Base-by-base conservation (phyloP, 2,888 invertebrate species). In the Platycheirus rosarum region DNA sequence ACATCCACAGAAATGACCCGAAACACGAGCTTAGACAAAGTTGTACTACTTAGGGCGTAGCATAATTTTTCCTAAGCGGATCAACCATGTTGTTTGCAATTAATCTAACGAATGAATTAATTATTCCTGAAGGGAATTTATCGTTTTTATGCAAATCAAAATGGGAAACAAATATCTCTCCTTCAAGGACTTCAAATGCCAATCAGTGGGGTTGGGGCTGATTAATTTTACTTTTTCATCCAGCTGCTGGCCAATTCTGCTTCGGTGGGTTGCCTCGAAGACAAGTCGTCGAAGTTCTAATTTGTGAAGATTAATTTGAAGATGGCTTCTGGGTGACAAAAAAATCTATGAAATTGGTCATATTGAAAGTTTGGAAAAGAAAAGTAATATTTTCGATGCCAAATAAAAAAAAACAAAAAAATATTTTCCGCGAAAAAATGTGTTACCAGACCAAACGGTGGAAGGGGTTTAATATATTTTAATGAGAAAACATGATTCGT, bases 81-180 rank as follows among this genome's bases (percentile, higher is more conserved):
- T 76, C 66, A 60, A 44, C 8, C 29, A 71, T 71, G 66, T 71
- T 80, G 57, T 51, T 7, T 49, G 51, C 40, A 55, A 73, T 73
- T 73, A 78, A 68, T 62, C 20, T 26, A 53, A 53, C 48, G 69
- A 70, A 76, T 66, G 70, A 71, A 80, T 80, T 65, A 80, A 80
- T 71, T 70, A 66, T 48, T 35, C n/a, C 9, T 32, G 32, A 29
- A 42, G 14, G 1, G 40, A 48, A 76, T 80, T 80, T 71, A 80
- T 80, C 62, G 76, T 44, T 62, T 71, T 76, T 76, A 76, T 80
- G 70, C 70, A 80, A 80, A 76, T 76, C 51, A 51, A 55, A 6
- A 6, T 11, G 46, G 60, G 46, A 62, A 53, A 18, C n/a, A 26
- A 68, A 57, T 23, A 63, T 66, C 51, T 60, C 20, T n/a, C 32